phyloP scores from a whole-genome alignment of 2,113 vertebrate species.

The Silurus meridionalis region DNA sequence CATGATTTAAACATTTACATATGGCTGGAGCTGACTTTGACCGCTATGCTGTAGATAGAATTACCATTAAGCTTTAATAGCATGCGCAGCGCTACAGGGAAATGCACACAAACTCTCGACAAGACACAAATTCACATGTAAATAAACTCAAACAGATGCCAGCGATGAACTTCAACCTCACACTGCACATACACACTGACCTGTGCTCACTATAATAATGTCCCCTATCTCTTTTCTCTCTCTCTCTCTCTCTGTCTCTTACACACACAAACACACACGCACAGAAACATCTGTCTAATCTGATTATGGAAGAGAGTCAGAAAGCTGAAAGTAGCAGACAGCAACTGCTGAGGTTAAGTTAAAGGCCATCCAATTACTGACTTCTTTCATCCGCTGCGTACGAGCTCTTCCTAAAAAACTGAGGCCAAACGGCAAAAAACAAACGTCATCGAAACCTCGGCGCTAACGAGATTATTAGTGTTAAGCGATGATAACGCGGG shows the following conservation, averaged over 20 bases:
- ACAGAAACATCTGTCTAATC: constrained; percentile 41
- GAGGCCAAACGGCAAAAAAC: constrained; percentile 22
- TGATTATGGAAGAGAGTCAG: constrained; percentile 28
- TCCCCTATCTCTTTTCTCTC: background rate
- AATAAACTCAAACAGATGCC: constrained; percentile 43
- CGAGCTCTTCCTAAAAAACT: background rate
- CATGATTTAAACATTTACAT: constrained; percentile 67
- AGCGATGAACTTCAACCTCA: background rate
- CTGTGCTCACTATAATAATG: background rate
- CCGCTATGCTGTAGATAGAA: constrained; percentile 48
- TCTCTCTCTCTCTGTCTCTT: background rate
- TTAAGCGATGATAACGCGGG: constrained; percentile 18
- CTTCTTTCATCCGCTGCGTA: constrained; percentile 26
- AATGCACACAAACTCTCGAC: constrained; percentile 42
- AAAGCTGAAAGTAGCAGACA: constrained; percentile 11
- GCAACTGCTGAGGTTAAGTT: constrained; percentile 28
- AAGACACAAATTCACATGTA: constrained; percentile 13
- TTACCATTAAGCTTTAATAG: constrained; percentile 72
- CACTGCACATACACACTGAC: background rate
- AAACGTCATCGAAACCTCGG: background rate
- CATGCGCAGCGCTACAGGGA: constrained; percentile 40
- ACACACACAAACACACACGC: constrained; percentile 37
- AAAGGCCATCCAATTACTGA: constrained; percentile 31
- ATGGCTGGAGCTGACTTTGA: constrained; percentile 54
- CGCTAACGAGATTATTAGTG: constrained; percentile 58